Conservation (phyloP, 2,113 vertebrate species). For the Heterochromis multidens region DNA sequence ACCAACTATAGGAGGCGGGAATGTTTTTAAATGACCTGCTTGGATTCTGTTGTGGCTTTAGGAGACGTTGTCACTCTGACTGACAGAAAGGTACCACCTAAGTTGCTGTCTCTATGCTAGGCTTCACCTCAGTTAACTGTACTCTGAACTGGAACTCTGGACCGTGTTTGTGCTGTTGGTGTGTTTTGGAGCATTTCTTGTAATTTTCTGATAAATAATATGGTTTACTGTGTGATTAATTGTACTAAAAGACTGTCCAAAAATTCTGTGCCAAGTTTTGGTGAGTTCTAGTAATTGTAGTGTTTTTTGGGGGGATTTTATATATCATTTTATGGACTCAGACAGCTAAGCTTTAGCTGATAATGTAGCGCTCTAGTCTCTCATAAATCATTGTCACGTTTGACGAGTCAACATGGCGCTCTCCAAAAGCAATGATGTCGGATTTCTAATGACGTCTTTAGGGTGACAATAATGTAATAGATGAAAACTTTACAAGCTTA, state of each 20-base stretch:
- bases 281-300: neutral
- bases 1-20: too few species aligned
- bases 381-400: too few species aligned
- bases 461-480: neutral
- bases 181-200: neutral
- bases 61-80: too few species aligned
- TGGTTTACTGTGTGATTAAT: neutral
- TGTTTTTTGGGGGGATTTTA: neutral
- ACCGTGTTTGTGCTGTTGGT: neutral
- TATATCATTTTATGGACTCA: neutral
- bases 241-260: neutral
- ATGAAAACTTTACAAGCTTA: neutral
- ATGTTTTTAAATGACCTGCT: too few species aligned
- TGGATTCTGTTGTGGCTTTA: too few species aligned
- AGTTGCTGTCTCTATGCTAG: neutral
- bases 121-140: neutral
- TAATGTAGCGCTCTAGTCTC: too few species aligned
- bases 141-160: neutral
- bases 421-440: neutral
- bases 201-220: neutral
- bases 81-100: too few species aligned
- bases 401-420: neutral
- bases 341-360: too few species aligned
- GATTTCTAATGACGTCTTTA: neutral
- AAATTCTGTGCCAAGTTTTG: neutral